Evolutionary conservation across 2,113 vertebrate genomes (phyloP).

Genomic region (Amia ocellicauda): DNA sequence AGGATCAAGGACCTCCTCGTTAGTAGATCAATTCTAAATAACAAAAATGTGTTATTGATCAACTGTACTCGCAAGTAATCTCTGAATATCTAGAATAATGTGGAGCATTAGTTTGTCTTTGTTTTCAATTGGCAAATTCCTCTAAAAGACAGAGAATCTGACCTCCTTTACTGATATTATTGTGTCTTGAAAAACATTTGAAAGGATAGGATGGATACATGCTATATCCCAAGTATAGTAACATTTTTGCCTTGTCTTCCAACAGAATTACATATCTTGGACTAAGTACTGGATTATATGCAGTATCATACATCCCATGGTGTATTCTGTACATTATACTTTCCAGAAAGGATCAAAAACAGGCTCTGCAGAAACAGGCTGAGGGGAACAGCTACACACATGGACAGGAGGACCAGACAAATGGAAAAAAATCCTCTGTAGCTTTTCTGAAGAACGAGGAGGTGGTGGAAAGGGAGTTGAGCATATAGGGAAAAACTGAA

Average conservation of each 20-base stretch:
- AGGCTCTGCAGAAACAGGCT: constrained; percentile 38
- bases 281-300: constrained; percentile 48
- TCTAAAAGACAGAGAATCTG: too few relatives aligned
- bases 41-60: too few relatives aligned
- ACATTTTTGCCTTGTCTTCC: not conserved
- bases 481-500: constrained; percentile 43
- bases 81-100: too few relatives aligned
- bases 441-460: constrained; percentile 40
- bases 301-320: constrained; percentile 45
- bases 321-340: constrained; percentile 44
- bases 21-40: too few relatives aligned
- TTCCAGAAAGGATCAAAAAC: constrained; percentile 51
- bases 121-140: too few relatives aligned
- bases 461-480: constrained; percentile 51
- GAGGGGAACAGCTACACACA: constrained; percentile 28
- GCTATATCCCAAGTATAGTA: too few relatives aligned
- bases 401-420: constrained; percentile 32
- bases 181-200: too few relatives aligned
- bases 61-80: too few relatives aligned
- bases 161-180: too few relatives aligned
- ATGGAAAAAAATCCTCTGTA: constrained; percentile 27
- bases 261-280: constrained; percentile 60
- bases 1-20: too few relatives aligned
- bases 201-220: too few relatives aligned
- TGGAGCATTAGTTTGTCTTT: too few relatives aligned